phyloP scores from a whole-genome alignment of 2,888 invertebrate species.

The Neoaliturus tenellus region DNA sequence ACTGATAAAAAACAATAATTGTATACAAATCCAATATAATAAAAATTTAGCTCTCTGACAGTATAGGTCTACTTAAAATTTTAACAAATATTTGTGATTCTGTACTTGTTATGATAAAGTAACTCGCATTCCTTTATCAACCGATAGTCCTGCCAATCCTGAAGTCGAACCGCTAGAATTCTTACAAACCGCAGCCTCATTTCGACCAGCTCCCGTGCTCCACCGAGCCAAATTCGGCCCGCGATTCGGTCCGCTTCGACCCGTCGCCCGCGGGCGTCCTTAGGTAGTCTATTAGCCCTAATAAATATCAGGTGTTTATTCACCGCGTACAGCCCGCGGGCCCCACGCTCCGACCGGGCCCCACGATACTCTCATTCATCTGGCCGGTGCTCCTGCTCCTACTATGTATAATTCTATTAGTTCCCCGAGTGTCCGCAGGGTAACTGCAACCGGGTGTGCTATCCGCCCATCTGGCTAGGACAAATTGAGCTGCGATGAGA shows the following conservation, averaged over 20 bases:
- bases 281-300: conserved; percentile 37
- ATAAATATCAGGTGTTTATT: conserved; percentile 50
- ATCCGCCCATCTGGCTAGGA: neutral
- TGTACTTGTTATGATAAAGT: too few relatives aligned
- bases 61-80: too few relatives aligned
- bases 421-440: neutral
- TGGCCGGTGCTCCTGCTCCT: neutral
- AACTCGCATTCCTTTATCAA: too few relatives aligned
- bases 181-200: conserved; percentile 10
- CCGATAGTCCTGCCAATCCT: too few relatives aligned
- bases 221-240: conserved; percentile 2
- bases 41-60: too few relatives aligned
- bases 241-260: conserved; percentile 8
- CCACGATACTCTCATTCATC: conserved; percentile 2
- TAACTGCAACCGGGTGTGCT: neutral
- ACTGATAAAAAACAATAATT: too few relatives aligned
- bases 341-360: neutral
- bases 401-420: neutral
- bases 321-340: conserved; percentile 1
- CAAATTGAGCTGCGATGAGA: neutral
- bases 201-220: conserved; percentile 5
- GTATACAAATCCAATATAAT: too few relatives aligned
- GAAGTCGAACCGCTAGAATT: neutral
- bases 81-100: too few relatives aligned
- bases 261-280: conserved; percentile 1